Conservation (phyloP, 2,797 vertebrate genomes). For the Champsocephalus gunnari region DNA sequence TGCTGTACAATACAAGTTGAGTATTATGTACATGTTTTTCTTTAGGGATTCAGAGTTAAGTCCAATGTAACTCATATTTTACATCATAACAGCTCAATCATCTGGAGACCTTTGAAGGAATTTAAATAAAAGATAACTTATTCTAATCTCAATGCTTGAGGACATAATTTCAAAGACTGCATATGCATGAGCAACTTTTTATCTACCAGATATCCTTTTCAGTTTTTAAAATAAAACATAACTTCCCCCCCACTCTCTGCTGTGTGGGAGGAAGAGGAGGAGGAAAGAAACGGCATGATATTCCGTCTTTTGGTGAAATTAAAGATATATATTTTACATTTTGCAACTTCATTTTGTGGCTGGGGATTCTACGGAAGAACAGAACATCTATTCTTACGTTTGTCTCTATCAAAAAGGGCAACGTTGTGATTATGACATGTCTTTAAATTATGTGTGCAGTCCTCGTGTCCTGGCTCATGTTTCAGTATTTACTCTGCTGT, state of each 20-base stretch:
- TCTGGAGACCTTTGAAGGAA: neutral
- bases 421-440: constrained; percentile 3
- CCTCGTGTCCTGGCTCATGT: constrained; percentile 11
- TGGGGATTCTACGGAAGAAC: neutral
- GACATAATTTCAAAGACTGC: neutral
- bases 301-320: constrained; percentile 8
- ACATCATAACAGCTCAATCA: neutral
- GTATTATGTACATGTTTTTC: no score
- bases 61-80: neutral
- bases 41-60: neutral
- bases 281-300: neutral
- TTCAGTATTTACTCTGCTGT: constrained; percentile 23
- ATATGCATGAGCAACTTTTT: neutral
- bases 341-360: constrained; percentile 18
- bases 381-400: neutral
- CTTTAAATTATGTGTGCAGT: constrained; percentile 24
- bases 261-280: neutral
- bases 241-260: neutral
- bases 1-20: no score
- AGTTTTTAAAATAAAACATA: neutral
- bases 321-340: neutral
- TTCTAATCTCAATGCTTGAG: neutral
- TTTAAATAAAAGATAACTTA: neutral
- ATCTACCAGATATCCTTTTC: neutral
- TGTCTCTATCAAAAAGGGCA: neutral